A percentile compares a stretch with the other conserved stretches of the same genome.
These are phyloP conservation scores for Darevskia mixta DNA, from an alignment of 2,797 vertebrate species.

Conservation along the genomic window DNA sequence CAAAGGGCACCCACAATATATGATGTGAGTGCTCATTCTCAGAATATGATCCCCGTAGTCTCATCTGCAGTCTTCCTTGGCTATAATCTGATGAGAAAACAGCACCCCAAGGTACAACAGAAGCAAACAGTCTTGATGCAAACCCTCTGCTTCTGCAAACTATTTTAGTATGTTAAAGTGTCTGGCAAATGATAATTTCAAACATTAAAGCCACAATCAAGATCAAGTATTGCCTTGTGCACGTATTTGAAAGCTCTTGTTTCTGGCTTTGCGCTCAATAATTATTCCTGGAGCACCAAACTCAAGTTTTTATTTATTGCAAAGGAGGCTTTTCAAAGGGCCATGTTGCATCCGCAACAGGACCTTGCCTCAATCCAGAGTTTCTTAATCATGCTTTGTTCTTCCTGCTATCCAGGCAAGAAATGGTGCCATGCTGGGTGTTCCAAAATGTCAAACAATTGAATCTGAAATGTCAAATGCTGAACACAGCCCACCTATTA, in stretches of 20 bases:
- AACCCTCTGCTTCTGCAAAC: neutral
- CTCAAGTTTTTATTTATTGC: neutral
- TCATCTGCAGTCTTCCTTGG: neutral
- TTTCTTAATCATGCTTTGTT: neutral
- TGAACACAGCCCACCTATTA: neutral
- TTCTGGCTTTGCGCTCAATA: neutral
- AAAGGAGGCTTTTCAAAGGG: neutral
- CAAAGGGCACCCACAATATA: too few species aligned
- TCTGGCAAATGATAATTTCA: neutral
- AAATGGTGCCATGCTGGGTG: neutral
- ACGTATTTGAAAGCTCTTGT: neutral
- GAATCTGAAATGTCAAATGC: neutral
- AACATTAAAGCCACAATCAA: neutral
- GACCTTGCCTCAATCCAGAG: neutral
- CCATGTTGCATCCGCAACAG: neutral
- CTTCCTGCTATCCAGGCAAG: neutral
- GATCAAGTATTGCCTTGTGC: neutral
- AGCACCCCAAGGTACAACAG: neutral
- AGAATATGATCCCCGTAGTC: neutral
- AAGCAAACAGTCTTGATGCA: neutral
- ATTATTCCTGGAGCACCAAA: slow-evolving; percentile 10
- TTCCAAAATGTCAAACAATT: neutral
- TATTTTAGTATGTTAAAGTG: neutral
- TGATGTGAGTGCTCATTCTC: neutral
- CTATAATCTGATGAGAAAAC: neutral